Base-by-base conservation (phyloP, 30 jellyfish, hydroid and myxozoan species). In the Sanderia malayensis region DNA sequence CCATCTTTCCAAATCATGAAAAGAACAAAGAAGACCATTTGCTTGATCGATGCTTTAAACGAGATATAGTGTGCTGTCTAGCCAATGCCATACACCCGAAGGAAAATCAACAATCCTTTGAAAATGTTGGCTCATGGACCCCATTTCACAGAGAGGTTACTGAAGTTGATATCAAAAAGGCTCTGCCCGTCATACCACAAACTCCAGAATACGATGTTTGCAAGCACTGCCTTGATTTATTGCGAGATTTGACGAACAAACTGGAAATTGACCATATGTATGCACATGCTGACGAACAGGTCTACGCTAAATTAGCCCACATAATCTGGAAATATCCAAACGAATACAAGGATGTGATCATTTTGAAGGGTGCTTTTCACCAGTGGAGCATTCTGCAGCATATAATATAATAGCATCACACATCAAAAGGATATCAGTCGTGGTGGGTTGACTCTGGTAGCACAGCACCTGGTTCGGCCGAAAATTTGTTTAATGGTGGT, bases 391-490 rank as follows among this genome's bases (percentile, higher is more conserved):
- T 69, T 10, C 70, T 31, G 8, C 81, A 69, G 25, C 70, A 44
- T 13, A 37, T 69, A 6, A 24, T 69, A 2, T 31, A 20, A 41
- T 33, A 37, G 19, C 23, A 15, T 72, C 84, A 34, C 44, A 11
- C 80, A 2, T 76, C 80, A 46, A 61, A 23, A 44, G 80, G 77
- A 21, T 76, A 76, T 61, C 62, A 61, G 30, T 23, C 46, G 4
- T 76, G 80, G 80, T 76, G 88, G 88, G 61, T 63, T 2, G 88
- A 76, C 45, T 77, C 86, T 11, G 86, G 78, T 9, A 63, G 21
- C 19, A 62, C 61, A 4, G 88, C 88, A 61, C 27, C 80, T 20
- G 88, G 80, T 18, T 61, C 80, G 1, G 73, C 80, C 7, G 88
- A 61, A 13, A 76, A 61, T 17, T 80, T 71, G 44, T 67, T 10